phyloP scores from a whole-genome alignment of 2,888 invertebrate species.

The Ceratothoa steindachneri region DNA sequence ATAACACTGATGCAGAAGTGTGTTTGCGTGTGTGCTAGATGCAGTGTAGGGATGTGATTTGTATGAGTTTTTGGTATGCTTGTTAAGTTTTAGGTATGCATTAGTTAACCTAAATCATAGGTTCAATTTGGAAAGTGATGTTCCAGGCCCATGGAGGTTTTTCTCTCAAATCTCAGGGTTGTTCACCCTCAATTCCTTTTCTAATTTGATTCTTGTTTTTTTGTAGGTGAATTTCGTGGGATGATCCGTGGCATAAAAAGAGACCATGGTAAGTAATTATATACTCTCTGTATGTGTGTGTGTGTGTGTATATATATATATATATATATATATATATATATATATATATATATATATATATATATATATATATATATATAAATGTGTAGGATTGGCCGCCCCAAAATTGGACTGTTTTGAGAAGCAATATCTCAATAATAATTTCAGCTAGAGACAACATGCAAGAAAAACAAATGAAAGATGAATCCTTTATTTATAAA shows the following conservation, averaged over 20 bases:
- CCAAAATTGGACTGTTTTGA: too few species aligned
- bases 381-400: too few species aligned
- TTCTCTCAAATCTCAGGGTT: background rate
- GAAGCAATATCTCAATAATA: too few species aligned
- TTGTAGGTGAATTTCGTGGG: constrained; percentile 4
- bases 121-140: background rate
- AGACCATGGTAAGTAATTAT: background rate
- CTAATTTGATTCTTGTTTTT: background rate
- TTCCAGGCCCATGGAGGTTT: background rate
- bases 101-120: background rate
- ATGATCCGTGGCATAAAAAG: background rate
- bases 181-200: background rate
- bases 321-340: too few species aligned
- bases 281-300: too few species aligned
- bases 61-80: background rate
- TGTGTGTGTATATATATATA: too few species aligned
- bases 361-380: too few species aligned
- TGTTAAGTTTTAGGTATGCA: background rate
- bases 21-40: background rate
- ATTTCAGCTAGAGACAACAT: too few species aligned
- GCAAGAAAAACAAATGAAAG: too few species aligned
- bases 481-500: too few species aligned
- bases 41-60: background rate
- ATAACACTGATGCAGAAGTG: background rate
- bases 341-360: too few species aligned